phyloP scores from a whole-genome alignment of 2,797 vertebrate species.

The Knipowitschia caucasica region DNA sequence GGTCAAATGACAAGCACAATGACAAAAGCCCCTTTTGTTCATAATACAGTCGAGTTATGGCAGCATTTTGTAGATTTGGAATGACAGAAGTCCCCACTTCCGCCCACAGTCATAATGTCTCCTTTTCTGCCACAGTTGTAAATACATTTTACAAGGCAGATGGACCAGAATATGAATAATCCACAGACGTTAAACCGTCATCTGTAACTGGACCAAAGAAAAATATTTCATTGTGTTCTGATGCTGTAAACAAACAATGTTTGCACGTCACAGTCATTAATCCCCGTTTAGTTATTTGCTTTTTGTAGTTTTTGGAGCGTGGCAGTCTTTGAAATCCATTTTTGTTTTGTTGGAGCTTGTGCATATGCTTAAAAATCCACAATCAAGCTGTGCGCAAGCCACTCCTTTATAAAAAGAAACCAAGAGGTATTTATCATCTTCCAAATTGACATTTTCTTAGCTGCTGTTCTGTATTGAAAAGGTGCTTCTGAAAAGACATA shows the following conservation, averaged over 20 bases:
- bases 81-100: not conserved
- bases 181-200: slow-evolving; percentile 6
- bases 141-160: slow-evolving; percentile 5
- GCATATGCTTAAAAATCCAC: not conserved
- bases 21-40: not conserved
- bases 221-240: slow-evolving; percentile 2
- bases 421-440: not conserved
- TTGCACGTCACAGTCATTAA: slow-evolving; percentile 5
- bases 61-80: not conserved
- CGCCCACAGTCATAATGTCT: not conserved
- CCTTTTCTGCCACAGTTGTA: not conserved
- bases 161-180: slow-evolving; percentile 4
- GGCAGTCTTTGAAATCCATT: slow-evolving; percentile 8
- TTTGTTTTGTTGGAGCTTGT: not conserved
- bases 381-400: not conserved
- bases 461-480: not conserved
- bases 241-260: slow-evolving; percentile 3
- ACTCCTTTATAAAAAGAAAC: too few relatives aligned
- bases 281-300: slow-evolving; percentile 4
- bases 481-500: not conserved
- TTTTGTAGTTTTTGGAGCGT: not conserved
- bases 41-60: not conserved
- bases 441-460: not conserved
- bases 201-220: slow-evolving; percentile 5
- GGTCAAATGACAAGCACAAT: not conserved